A percentile compares a stretch with the other conserved stretches of the same genome.
These are phyloP conservation scores for Sinocyclocheilus rhinocerous DNA, from an alignment of 2,113 vertebrate species.

Conservation along the genomic window DNA sequence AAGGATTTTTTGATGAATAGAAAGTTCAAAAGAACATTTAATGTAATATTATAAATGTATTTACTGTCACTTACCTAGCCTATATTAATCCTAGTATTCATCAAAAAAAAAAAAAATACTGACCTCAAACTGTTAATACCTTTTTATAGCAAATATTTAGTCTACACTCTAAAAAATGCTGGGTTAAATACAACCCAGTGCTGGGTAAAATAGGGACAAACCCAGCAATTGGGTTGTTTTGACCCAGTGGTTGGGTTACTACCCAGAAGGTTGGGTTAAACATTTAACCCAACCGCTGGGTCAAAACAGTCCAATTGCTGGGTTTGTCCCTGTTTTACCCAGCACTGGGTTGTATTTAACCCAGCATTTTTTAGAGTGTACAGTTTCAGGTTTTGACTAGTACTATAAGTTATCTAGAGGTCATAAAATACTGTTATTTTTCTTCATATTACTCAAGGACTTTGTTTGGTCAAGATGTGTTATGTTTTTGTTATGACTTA, in stretches of 20 bases:
- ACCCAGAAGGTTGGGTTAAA: too few species aligned
- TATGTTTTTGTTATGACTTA: not conserved
- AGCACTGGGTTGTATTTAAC: too few species aligned
- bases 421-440: not conserved
- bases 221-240: too few species aligned
- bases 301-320: too few species aligned
- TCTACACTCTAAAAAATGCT: too few species aligned
- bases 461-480: not conserved
- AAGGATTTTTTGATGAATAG: not conserved
- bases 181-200: too few species aligned
- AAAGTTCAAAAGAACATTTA: not conserved
- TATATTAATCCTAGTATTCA: not conserved
- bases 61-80: not conserved
- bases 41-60: not conserved
- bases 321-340: too few species aligned
- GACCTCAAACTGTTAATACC: not conserved
- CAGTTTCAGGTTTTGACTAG: not conserved
- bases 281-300: too few species aligned
- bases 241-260: too few species aligned
- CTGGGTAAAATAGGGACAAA: too few species aligned
- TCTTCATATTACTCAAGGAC: not conserved
- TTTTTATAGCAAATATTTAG: not conserved
- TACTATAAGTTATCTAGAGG: not conserved
- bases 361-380: too few species aligned
- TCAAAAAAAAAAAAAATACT: not conserved